A percentile compares a stretch with the other conserved stretches of the same genome.
phyloP scores from a whole-genome alignment of 1,140 invertebrate genomes.

The Drosophila kanapiae region DNA sequence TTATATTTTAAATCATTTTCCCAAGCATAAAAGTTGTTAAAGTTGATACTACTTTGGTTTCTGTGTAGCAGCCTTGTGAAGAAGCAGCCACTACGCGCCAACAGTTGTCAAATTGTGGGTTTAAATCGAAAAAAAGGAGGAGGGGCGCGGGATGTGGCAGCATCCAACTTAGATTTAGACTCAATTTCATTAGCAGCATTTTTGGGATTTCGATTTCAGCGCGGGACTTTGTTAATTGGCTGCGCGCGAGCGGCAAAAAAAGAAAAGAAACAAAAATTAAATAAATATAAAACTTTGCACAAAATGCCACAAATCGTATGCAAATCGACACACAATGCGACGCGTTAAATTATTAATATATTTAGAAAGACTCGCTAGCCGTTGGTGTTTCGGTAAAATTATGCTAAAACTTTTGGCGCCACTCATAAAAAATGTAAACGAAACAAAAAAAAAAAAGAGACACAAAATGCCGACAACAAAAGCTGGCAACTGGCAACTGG shows the following conservation, averaged over 20 bases:
- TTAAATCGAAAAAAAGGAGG: too few species aligned
- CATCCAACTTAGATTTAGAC: constrained; percentile 45
- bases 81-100: constrained; percentile 52
- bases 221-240: constrained; percentile 57
- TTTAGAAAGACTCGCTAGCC: constrained; percentile 54
- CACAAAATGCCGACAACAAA: constrained; percentile 39
- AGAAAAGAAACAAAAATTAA: background rate
- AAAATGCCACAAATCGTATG: constrained; percentile 61
- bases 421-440: constrained; percentile 73
- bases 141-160: background rate
- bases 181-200: constrained; percentile 61
- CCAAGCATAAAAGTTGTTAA: too few species aligned
- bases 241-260: constrained; percentile 41
- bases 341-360: constrained; percentile 83
- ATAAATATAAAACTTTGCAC: constrained; percentile 37
- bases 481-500: constrained; percentile 4
- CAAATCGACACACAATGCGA: constrained; percentile 59
- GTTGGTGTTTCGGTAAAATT: constrained; percentile 32
- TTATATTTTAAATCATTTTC: background rate
- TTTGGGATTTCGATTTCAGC: constrained; percentile 22
- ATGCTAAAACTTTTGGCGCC: constrained; percentile 82
- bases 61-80: constrained; percentile 6
- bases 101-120: constrained; percentile 71
- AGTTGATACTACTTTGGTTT: background rate
- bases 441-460: constrained; percentile 27